Evolutionary conservation across 2,888 invertebrate species (phyloP).

Genomic region (Nemurella pictetii): DNA sequence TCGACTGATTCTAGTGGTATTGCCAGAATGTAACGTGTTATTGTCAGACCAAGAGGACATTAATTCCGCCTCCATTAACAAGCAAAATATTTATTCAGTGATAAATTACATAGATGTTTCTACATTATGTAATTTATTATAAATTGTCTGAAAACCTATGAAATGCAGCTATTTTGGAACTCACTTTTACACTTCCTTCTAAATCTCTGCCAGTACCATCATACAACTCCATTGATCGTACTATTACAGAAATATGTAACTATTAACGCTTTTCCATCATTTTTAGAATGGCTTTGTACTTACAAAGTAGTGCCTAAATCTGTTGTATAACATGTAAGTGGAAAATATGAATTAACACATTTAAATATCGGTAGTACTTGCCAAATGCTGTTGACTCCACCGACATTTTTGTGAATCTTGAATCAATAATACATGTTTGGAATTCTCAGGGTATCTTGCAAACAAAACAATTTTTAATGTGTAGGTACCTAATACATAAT

Average conservation of each 20-base stretch:
- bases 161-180: background rate
- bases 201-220: background rate
- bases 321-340: background rate
- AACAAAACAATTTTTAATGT: background rate
- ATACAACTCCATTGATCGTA: background rate
- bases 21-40: background rate
- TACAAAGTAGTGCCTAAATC: background rate
- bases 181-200: background rate
- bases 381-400: background rate
- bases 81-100: background rate
- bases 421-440: background rate
- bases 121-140: background rate
- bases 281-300: background rate
- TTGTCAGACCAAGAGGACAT: background rate
- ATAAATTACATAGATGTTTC: background rate
- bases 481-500: background rate
- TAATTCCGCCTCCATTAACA: background rate
- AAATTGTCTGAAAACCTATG: background rate
- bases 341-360: background rate
- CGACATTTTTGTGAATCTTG: background rate
- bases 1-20: background rate
- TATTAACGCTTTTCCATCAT: background rate
- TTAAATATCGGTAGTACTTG: background rate
- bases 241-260: background rate
- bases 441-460: background rate